Evolutionary conservation across 2,888 invertebrate genomes (phyloP), one percentile per base, ranked within the genome.

Genomic region (Corbicula japonica): DNA sequence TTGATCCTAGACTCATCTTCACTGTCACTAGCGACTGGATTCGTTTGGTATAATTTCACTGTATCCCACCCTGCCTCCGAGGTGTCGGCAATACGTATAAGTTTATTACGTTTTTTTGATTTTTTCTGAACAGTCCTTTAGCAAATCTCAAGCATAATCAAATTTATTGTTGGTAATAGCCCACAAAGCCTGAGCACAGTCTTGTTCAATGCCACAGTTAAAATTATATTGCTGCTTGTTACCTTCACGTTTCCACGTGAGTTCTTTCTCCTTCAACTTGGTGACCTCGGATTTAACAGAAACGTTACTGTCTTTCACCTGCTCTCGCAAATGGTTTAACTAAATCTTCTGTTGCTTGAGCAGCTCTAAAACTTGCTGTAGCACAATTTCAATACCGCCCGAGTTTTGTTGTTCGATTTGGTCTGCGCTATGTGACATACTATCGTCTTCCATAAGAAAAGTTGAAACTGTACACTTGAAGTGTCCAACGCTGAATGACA

Each of bases 31-130:
- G 82, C 84, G 12, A 80, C 34, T 3, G 76, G 81, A n/a, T 82
- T 72, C 1, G 58, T 2, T 28, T 71, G 48, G 50, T 85, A 83
- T 23, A 78, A 70, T 4, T 56, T 38, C 0, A 76, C 81, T 0
- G 80, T 81, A 10, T 83, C 75, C 83, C 72, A 81, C 10, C 81
- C 76, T 0, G 73, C 72, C 5, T 76, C 70, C 0, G 75, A 79
- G 0, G 75, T 68, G 26, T 83, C 78, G 2, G 83, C 83, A 12
- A 77, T 70, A 1, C 68, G 60, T 41, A 80, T 77, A 10, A 75
- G 44, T 48, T 81, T 80, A n/a, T 78, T 78, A 4, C 66, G 34
- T n/a, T 79, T 58, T 12, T 77, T 54, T 0, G n/a, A 81, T 4
- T 44, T 70, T 80, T 1, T 78, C 80, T 18, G 18, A 1, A 4